Percentiles rank a stretch among this genome's conserved stretches.
phyloP scores from a whole-genome alignment of 2,888 invertebrate species.

The Cataglyphis altisquamis region DNA sequence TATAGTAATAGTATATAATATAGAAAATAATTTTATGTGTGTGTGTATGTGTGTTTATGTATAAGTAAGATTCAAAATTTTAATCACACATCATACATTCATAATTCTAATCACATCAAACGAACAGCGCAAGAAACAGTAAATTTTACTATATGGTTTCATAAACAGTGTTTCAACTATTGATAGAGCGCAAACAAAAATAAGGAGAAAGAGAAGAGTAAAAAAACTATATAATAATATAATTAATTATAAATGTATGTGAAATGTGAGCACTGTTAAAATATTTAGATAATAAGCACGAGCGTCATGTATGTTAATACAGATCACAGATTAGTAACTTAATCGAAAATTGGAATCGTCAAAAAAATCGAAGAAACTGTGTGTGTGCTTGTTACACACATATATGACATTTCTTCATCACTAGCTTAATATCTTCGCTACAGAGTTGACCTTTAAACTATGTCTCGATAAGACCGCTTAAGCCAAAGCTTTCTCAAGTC shows the following conservation, averaged over 20 bases:
- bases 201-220: background rate
- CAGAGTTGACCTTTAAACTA: constrained; percentile 82
- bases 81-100: background rate
- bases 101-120: background rate
- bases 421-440: constrained; percentile 78
- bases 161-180: background rate
- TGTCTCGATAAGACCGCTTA: constrained; percentile 77
- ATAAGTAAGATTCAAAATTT: background rate
- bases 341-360: constrained; percentile 16
- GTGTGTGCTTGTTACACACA: background rate
- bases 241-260: constrained; percentile 3
- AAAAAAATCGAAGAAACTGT: constrained; percentile 51
- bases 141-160: background rate
- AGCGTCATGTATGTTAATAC: background rate
- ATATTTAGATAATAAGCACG: background rate
- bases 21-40: constrained; percentile 1
- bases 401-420: constrained; percentile 68
- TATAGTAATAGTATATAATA: background rate
- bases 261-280: background rate
- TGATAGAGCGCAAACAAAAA: background rate
- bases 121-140: background rate
- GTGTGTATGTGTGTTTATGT: background rate
- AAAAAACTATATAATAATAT: background rate
- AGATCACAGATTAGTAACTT: background rate
- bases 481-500: constrained; percentile 67